Conservation (phyloP, 2,888 invertebrate species). For the Philereme vetulata region DNA sequence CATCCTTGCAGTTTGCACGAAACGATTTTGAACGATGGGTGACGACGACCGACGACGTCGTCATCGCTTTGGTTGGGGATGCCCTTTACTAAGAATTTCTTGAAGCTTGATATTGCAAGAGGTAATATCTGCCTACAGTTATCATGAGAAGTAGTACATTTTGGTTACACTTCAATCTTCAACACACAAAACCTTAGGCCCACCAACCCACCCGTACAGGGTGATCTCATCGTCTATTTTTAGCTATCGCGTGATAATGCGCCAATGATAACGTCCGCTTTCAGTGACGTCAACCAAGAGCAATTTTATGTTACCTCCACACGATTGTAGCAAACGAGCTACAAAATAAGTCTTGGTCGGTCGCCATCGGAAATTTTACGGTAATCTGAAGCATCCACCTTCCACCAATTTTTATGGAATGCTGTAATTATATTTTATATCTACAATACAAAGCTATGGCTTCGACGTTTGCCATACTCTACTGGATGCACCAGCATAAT, state of each 20-base stretch:
- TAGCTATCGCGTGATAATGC: constrained; percentile 69
- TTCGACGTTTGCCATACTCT: no score
- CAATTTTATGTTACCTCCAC: no score
- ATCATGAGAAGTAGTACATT: constrained; percentile 53
- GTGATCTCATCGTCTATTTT: constrained; percentile 74
- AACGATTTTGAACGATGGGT: constrained; percentile 25
- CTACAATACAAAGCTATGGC: no score
- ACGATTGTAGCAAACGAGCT: no score
- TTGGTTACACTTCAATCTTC: constrained; percentile 47
- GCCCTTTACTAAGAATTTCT: constrained; percentile 75
- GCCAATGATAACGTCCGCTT: constrained; percentile 60
- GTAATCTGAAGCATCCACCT: no score
- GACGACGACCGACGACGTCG: constrained; percentile 58
- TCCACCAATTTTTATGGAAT: no score
- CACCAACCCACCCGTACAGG: constrained; percentile 35
- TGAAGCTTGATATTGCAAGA: constrained; percentile 50
- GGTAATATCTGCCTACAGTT: constrained; percentile 60
- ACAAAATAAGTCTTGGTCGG: no score
- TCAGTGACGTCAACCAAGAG: constrained; percentile 56
- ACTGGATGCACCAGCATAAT: no score
- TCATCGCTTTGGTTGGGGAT: constrained; percentile 77
- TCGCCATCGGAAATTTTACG: no score
- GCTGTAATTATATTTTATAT: no score
- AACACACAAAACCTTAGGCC: constrained; percentile 51
- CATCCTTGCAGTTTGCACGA: constrained; percentile 65